Evolutionary conservation across 1,140 invertebrate genomes (phyloP), one percentile per base, ranked within the genome.

Genomic region (Xylocopa sonorina): DNA sequence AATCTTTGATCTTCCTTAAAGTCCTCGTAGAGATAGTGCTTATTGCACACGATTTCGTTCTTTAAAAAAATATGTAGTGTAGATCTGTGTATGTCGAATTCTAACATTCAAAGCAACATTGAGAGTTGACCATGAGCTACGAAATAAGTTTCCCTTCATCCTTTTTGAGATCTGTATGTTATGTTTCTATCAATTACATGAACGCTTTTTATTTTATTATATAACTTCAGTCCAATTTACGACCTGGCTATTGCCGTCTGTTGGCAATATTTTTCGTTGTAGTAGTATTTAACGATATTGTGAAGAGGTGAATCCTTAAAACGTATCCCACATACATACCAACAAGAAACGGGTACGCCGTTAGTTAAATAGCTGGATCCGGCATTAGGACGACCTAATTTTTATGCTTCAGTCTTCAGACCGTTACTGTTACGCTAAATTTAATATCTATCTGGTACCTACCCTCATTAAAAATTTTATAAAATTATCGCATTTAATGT

Each of bases 261-360:
- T 73, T 64, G 73, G 83, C 84, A 67, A 80, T 81, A 83, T 41
- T 66, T 68, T 67, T 74, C 62, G 58, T 66, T 27, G 85, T 83
- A 71, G 67, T 83, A 51, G 80, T 89, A 86, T 90, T 92, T 91
- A 91, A 92, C 89, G 89, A 91, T 90, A 90, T 91, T 90, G 90
- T 84, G 85, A 90, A 91, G 85, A 90, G 87, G 87, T 85, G 91
- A 92, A 92, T 91, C 91, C 91, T 90, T 92, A 92, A 91, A 91
- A 91, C 81, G 89, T 89, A 88, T 78, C 81, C 84, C 83, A 82
- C 85, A 83, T 88, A 89, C 85, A 88, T 89, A 85, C 86, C 85
- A 85, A 85, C 81, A 75, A 82, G 83, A 88, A 88, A 84, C 87
- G 87, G 88, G 88, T 87, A 84, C 79, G 85, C 78, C 68, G 80